Conservation (phyloP, 2,888 invertebrate genomes). For the Congeria kusceri region DNA sequence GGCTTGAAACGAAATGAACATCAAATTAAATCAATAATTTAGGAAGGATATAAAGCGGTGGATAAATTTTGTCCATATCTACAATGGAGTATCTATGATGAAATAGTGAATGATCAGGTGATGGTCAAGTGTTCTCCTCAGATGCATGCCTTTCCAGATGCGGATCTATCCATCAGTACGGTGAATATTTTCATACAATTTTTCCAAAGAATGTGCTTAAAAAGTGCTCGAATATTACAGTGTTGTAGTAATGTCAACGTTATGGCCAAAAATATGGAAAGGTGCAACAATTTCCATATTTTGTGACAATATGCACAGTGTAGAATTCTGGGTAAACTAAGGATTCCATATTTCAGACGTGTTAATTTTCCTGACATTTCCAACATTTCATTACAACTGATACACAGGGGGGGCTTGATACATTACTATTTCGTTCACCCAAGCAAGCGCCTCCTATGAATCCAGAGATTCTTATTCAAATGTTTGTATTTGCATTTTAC, state of each 20-base stretch:
- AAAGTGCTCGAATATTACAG: neutral
- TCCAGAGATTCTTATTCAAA: too few species aligned
- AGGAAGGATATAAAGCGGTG: neutral
- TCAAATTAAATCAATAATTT: neutral
- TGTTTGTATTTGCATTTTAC: too few species aligned
- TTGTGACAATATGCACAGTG: neutral
- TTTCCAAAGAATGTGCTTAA: neutral
- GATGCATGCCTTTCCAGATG: neutral
- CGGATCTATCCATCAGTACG: neutral
- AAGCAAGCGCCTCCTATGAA: too few species aligned
- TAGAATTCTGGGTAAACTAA: neutral
- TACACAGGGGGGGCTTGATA: too few species aligned
- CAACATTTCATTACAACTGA: too few species aligned
- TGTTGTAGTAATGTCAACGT: neutral
- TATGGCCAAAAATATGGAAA: neutral
- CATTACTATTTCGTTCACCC: too few species aligned
- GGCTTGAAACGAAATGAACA: neutral
- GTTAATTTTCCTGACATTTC: too few species aligned
- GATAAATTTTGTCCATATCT: neutral
- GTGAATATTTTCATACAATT: neutral
- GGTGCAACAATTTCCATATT: neutral
- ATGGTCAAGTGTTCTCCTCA: neutral
- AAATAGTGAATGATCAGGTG: neutral
- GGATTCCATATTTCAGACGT: neutral
- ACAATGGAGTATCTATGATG: neutral